Percentiles rank a stretch among this genome's conserved stretches.
Conservation (phyloP, 2,888 invertebrate genomes). For the Rhabditoides inermis region DNA sequence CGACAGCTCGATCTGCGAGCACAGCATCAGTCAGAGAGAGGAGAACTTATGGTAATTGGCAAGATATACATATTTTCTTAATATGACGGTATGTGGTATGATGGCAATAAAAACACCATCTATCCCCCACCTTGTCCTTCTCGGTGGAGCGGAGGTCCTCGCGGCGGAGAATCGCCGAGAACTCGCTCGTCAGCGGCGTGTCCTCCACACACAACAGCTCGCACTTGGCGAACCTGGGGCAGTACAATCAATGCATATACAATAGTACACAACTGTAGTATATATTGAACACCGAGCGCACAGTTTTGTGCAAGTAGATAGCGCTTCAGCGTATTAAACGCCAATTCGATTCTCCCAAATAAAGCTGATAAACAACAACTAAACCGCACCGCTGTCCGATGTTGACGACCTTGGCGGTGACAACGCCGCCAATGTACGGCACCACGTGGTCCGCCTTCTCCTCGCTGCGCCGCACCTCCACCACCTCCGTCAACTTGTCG, state of each 20-base stretch:
- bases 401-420: slow-evolving; percentile 68
- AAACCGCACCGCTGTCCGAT: slow-evolving; percentile 13
- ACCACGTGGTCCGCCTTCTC: slow-evolving; percentile 67
- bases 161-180: slow-evolving; percentile 70
- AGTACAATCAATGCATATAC: slow-evolving; percentile 60
- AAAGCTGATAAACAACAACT: background rate
- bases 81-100: too few species aligned
- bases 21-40: background rate
- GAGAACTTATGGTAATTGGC: background rate
- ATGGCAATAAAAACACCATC: background rate
- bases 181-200: slow-evolving; percentile 67
- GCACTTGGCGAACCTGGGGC: slow-evolving; percentile 76
- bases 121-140: slow-evolving; percentile 64
- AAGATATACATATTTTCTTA: background rate
- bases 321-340: too few species aligned
- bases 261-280: slow-evolving; percentile 58
- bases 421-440: slow-evolving; percentile 77
- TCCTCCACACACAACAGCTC: slow-evolving; percentile 76
- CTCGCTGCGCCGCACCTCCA: slow-evolving; percentile 58
- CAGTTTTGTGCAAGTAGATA: too few species aligned
- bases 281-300: too few species aligned
- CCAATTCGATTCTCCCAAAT: too few species aligned
- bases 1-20: slow-evolving; percentile 70
- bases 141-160: slow-evolving; percentile 83
- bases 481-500: slow-evolving; percentile 58